Evolutionary conservation across 1,140 invertebrate genomes (phyloP).

Genomic region (Coelopa frigida): DNA sequence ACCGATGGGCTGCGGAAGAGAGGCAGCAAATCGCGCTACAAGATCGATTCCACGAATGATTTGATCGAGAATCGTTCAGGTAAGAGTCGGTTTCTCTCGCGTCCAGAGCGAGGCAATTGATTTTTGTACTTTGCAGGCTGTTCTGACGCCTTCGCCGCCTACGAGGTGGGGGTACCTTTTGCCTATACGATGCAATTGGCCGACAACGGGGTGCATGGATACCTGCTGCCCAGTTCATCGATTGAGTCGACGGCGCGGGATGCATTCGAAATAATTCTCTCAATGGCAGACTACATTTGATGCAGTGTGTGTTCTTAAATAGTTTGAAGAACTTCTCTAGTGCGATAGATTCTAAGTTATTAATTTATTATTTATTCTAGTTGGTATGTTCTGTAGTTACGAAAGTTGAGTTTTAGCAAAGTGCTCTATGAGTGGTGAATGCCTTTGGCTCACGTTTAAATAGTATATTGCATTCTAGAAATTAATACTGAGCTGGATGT

Average conservation of each 20-base stretch:
- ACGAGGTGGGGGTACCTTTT: constrained; percentile 60
- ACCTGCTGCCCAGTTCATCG: constrained; percentile 65
- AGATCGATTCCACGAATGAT: constrained; percentile 40
- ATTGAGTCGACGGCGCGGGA: constrained; percentile 71
- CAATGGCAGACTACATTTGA: constrained; percentile 53
- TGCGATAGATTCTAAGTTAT: no score
- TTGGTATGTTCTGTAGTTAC: no score
- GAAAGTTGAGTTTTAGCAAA: no score
- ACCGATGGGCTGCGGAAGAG: constrained; percentile 33
- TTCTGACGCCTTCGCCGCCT: constrained; percentile 67
- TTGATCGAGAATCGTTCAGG: constrained; percentile 36
- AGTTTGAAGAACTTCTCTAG: no score
- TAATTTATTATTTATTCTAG: no score
- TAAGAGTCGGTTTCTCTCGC: constrained; percentile 9
- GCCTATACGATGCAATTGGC: constrained; percentile 73
- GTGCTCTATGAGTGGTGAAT: no score
- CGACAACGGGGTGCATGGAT: constrained; percentile 67
- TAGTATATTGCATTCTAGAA: no score
- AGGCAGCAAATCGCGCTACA: constrained; percentile 38
- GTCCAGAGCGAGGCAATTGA: background rate
- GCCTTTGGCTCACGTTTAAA: no score
- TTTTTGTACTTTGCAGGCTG: constrained; percentile 48
- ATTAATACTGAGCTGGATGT: no score
- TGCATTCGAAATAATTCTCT: constrained; percentile 72
- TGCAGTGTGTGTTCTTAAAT: no score